Evolutionary conservation across 2,797 vertebrate species (phyloP).

Genomic region (Notolepis coatsorum): DNA sequence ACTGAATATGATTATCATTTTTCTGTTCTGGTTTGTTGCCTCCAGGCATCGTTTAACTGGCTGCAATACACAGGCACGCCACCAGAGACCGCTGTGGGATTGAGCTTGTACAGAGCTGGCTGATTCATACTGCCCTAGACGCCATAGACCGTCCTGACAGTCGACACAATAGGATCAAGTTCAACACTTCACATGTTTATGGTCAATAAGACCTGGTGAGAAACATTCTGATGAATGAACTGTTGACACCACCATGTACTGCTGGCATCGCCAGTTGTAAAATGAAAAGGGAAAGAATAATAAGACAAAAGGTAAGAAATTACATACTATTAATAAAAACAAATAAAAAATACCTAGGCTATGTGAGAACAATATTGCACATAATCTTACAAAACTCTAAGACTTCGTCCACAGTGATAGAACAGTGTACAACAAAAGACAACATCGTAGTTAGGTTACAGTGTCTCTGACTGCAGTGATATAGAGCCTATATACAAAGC

Average conservation of each 20-base stretch:
- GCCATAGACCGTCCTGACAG: slow-evolving; percentile 34
- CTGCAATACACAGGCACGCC: slow-evolving; percentile 69
- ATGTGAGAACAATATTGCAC: slow-evolving; percentile 80
- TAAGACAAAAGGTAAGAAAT: slow-evolving; percentile 22
- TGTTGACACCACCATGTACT: slow-evolving; percentile 7
- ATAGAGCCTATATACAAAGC: slow-evolving; percentile 76
- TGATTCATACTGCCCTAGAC: slow-evolving; percentile 8
- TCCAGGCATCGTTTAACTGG: slow-evolving; percentile 40
- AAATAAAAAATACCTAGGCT: slow-evolving; percentile 28
- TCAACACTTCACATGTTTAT: slow-evolving; percentile 52
- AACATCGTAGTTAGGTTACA: slow-evolving; percentile 72
- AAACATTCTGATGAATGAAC: slow-evolving; percentile 59
- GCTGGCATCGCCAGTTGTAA: slow-evolving; percentile 37
- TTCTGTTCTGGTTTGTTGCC: slow-evolving; percentile 19
- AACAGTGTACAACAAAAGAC: slow-evolving; percentile 80
- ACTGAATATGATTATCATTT: slow-evolving; percentile 11
- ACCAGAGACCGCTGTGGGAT: slow-evolving; percentile 66
- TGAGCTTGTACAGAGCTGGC: slow-evolving; percentile 43
- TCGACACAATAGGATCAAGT: slow-evolving; percentile 70
- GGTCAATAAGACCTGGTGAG: slow-evolving; percentile 54
- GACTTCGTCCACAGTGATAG: slow-evolving; percentile 79
- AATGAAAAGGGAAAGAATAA: slow-evolving; percentile 25
- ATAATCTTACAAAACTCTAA: slow-evolving; percentile 76
- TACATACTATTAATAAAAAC: slow-evolving; percentile 23
- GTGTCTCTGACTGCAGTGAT: slow-evolving; percentile 71